Conservation (phyloP, 2,113 vertebrate species). For the Chamaetylas fuelleborni region DNA sequence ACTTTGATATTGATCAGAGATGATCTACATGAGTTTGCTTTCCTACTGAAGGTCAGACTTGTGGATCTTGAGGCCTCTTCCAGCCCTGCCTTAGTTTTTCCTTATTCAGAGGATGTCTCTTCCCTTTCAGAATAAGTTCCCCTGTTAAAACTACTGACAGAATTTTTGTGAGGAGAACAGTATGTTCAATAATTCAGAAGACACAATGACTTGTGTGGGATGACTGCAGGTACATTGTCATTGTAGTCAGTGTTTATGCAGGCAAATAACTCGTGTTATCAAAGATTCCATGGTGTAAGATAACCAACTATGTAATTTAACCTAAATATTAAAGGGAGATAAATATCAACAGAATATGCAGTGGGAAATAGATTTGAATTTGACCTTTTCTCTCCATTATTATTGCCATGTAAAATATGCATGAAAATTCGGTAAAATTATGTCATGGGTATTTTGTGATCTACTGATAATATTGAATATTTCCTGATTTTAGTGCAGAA, state of each 20-base stretch:
- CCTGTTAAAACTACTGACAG: background rate
- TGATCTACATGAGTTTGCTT: background rate
- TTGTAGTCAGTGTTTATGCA: background rate
- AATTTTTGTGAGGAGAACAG: background rate
- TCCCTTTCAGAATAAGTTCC: background rate
- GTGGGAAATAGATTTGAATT: background rate
- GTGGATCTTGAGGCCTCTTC: background rate
- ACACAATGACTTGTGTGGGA: conserved; percentile 21
- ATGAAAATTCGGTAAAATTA: background rate
- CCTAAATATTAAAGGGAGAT: background rate
- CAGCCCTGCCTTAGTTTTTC: background rate
- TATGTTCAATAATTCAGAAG: background rate
- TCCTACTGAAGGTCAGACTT: background rate
- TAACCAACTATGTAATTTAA: background rate
- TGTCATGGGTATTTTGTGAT: background rate
- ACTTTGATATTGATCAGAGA: background rate
- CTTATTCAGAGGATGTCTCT: background rate
- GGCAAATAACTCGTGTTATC: background rate
- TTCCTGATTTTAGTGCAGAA: background rate
- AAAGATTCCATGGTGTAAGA: background rate
- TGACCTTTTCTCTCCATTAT: background rate
- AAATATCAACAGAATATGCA: background rate
- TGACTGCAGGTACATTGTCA: background rate
- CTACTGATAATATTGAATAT: background rate
- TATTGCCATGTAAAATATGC: background rate